phyloP scores from a whole-genome alignment of 2,888 invertebrate species.

The Sinotaia quadrata region DNA sequence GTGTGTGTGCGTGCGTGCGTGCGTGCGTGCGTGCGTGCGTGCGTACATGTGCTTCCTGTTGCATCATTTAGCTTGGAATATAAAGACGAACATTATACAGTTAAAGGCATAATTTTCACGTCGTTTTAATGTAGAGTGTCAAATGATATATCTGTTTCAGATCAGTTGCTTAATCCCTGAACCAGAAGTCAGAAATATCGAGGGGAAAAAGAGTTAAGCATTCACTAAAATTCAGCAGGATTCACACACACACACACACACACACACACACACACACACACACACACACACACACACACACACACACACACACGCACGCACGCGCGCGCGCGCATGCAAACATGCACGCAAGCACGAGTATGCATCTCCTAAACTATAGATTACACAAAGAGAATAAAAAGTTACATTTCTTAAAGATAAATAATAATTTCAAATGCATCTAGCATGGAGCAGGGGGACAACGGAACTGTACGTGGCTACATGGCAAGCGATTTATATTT shows the following conservation, averaged over 20 bases:
- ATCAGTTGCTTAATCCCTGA: too few species aligned
- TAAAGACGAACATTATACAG: too few species aligned
- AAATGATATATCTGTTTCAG: too few species aligned
- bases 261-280: conserved; percentile 6
- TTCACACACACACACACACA: conserved; percentile 7
- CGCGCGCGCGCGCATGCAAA: neutral
- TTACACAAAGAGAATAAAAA: neutral
- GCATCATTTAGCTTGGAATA: too few species aligned
- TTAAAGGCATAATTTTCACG: too few species aligned
- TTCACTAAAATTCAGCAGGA: neutral
- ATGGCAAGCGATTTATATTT: neutral
- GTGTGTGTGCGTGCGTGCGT: conserved; percentile 5
- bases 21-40: too few species aligned
- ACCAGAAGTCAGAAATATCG: too few species aligned
- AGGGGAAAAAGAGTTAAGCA: neutral
- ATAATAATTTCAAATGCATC: neutral
- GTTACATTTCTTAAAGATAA: neutral
- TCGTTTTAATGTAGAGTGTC: too few species aligned
- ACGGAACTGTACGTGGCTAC: neutral
- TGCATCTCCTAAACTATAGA: neutral
- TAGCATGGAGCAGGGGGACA: neutral
- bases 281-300: conserved; percentile 4
- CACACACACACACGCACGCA: neutral
- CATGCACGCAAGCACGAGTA: neutral
- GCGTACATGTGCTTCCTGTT: too few species aligned